These are phyloP conservation scores for Crenuchus spilurus DNA, from an alignment of 2,797 vertebrate genomes.

Conservation along the genomic window DNA sequence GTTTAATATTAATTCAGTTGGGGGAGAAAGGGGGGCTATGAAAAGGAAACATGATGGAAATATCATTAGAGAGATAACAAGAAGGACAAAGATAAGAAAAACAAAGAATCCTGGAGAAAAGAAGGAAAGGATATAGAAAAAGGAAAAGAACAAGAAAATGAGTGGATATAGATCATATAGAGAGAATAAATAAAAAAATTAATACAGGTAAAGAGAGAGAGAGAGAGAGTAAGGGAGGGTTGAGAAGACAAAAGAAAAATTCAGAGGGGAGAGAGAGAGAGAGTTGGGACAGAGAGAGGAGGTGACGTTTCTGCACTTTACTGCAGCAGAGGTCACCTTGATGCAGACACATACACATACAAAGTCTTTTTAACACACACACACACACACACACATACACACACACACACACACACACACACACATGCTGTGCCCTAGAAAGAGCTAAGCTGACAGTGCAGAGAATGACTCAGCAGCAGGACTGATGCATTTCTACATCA, in stretches of 20 bases:
- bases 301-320: neutral
- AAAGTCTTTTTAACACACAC: neutral
- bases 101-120: too few species aligned
- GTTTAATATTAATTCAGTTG: too few species aligned
- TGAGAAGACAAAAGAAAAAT: neutral
- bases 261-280: neutral
- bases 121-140: neutral
- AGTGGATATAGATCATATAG: neutral
- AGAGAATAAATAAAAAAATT: neutral
- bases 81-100: too few species aligned
- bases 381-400: conserved; percentile 7
- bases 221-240: too few species aligned
- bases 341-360: conserved; percentile 18
- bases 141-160: neutral
- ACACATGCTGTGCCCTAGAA: conserved; percentile 11
- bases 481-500: conserved; percentile 9
- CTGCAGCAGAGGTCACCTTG: conserved; percentile 44
- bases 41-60: too few species aligned
- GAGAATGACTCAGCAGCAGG: conserved; percentile 31
- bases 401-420: neutral
- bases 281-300: neutral
- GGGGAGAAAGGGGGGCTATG: too few species aligned
- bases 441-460: conserved; percentile 2
- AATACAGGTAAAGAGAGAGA: neutral
- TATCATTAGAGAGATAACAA: too few species aligned